A percentile compares a stretch with the other conserved stretches of the same genome.
Conservation (phyloP, 2,888 invertebrate genomes). For the Dynastes grantii region DNA sequence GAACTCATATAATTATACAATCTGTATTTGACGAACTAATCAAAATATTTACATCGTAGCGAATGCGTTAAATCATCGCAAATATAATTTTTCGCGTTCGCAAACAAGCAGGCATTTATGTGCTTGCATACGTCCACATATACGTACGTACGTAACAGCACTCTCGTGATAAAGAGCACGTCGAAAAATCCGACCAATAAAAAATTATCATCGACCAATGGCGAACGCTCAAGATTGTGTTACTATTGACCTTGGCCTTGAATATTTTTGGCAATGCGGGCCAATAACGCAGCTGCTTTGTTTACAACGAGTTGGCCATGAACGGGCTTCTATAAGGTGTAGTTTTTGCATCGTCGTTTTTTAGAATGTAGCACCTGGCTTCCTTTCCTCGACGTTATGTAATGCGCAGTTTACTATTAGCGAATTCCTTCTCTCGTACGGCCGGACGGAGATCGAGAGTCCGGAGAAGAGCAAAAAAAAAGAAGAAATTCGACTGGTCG, state of each 20-base stretch:
- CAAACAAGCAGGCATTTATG: slow-evolving; percentile 22
- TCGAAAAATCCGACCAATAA: slow-evolving; percentile 44
- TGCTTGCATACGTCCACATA: neutral
- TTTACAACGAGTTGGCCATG: slow-evolving; percentile 54
- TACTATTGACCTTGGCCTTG: slow-evolving; percentile 57
- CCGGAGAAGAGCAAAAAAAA: slow-evolving; percentile 1
- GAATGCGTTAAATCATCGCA: slow-evolving; percentile 28
- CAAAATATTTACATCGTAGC: slow-evolving; percentile 43
- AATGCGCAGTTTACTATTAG: slow-evolving; percentile 49
- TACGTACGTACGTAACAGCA: neutral
- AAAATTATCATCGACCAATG: slow-evolving; percentile 49
- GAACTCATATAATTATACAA: slow-evolving; percentile 3
- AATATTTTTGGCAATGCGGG: slow-evolving; percentile 57
- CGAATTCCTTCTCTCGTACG: slow-evolving; percentile 19
- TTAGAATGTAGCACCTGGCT: slow-evolving; percentile 53
- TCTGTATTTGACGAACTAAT: slow-evolving; percentile 34
- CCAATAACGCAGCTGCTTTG: slow-evolving; percentile 54
- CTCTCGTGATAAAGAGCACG: slow-evolving; percentile 34
- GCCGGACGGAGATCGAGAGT: neutral
- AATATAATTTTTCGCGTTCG: slow-evolving; percentile 15
- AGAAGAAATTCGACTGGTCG: slow-evolving; percentile 21
- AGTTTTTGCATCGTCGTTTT: slow-evolving; percentile 47
- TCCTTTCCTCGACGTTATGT: slow-evolving; percentile 51
- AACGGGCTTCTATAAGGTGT: slow-evolving; percentile 48
- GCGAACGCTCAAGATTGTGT: slow-evolving; percentile 53